A percentile compares a stretch with the other conserved stretches of the same genome.
These are phyloP conservation scores for Oryzias woworae DNA, from an alignment of 2,113 vertebrate genomes.

Conservation along the genomic window DNA sequence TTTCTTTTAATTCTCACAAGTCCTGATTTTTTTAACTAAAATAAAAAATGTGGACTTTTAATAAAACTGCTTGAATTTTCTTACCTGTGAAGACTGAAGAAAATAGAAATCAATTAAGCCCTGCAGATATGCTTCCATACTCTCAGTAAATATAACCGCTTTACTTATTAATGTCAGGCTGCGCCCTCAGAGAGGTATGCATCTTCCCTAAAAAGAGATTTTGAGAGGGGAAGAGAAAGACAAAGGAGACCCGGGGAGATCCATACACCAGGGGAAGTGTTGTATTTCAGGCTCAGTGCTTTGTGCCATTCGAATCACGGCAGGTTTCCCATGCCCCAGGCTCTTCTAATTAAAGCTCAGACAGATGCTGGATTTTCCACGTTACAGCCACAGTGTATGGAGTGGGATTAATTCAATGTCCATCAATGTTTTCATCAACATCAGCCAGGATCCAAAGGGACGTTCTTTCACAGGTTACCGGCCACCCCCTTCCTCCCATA, in stretches of 20 bases:
- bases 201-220: conserved; percentile 26
- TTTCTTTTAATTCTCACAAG: no score
- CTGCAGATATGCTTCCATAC: not conserved
- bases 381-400: conserved; percentile 45
- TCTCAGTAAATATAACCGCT: conserved; percentile 9
- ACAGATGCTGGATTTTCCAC: conserved; percentile 72
- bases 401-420: conserved; percentile 64
- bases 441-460: conserved; percentile 44
- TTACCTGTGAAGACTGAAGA: not conserved
- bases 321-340: conserved; percentile 61
- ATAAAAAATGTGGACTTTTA: no score
- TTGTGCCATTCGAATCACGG: conserved; percentile 64
- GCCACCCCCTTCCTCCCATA: conserved; percentile 51
- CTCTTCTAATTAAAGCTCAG: conserved; percentile 61
- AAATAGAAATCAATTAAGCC: not conserved
- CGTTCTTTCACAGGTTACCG: conserved; percentile 45
- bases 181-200: conserved; percentile 12
- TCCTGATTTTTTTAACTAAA: no score
- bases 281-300: conserved; percentile 53
- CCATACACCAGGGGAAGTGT: conserved; percentile 38
- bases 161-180: conserved; percentile 21
- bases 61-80: no score
- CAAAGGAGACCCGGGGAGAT: conserved; percentile 38
- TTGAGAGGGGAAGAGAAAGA: conserved; percentile 36
- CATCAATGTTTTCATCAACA: conserved; percentile 49